phyloP scores from a whole-genome alignment of 2,113 vertebrate genomes.

The Neofelis nebulosa region DNA sequence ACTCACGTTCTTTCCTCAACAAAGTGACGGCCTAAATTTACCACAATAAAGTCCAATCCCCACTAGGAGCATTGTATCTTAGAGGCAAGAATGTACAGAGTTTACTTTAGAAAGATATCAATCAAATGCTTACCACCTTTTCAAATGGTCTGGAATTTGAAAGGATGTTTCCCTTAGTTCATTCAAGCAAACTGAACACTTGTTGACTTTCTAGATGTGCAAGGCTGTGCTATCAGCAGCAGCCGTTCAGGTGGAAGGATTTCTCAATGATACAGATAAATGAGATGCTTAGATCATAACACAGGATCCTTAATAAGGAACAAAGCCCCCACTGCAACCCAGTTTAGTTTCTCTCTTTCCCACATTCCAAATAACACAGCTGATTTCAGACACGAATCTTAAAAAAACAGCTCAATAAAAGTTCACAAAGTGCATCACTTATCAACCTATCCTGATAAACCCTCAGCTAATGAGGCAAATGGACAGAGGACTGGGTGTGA shows the following conservation, averaged over 20 bases:
- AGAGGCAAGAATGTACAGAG: not conserved
- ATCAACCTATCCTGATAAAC: not conserved
- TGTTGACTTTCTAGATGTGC: not conserved
- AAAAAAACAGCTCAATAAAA: slow-evolving; percentile 37
- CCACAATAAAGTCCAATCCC: not conserved
- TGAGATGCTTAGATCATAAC: slow-evolving; percentile 22
- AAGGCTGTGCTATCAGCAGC: not conserved
- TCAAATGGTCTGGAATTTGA: not conserved
- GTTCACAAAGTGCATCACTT: not conserved
- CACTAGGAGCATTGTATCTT: not conserved
- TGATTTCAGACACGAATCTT: slow-evolving; percentile 6
- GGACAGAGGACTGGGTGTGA: not conserved
- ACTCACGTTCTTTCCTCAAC: not conserved
- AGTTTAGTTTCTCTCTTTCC: not conserved
- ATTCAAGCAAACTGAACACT: not conserved
- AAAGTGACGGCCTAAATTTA: not conserved
- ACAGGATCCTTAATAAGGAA: slow-evolving; percentile 7
- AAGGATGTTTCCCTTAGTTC: slow-evolving; percentile 23
- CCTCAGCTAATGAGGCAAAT: not conserved
- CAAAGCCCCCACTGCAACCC: not conserved
- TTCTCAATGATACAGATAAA: slow-evolving; percentile 12
- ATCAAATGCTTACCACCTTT: slow-evolving; percentile 12
- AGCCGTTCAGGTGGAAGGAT: not conserved
- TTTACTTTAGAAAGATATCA: slow-evolving; percentile 32
- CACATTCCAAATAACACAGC: not conserved